Base-by-base conservation (phyloP, 2,113 vertebrate species). In the Osmerus mordax region DNA sequence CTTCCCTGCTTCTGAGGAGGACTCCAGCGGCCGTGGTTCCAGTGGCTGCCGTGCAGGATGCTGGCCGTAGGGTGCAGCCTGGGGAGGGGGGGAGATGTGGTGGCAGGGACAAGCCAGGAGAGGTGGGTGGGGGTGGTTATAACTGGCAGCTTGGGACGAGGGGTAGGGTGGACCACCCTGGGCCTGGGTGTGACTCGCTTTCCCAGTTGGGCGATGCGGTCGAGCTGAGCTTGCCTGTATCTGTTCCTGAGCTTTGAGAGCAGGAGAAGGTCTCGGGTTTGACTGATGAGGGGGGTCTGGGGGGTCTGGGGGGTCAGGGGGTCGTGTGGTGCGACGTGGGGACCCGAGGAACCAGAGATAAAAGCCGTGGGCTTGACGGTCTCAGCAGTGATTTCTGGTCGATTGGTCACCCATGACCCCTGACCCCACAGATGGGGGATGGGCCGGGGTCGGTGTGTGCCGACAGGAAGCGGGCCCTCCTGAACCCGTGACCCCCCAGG, bases 211-310 rank as follows among this genome's bases (percentile, higher is more conserved):
- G 83, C 62, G 0, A 91, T 87, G 56, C 84, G 87, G 61, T 92
- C 86, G 0, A 93, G 75, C 74, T 91, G 88, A 0, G 90, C 87
- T 86, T 92, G 92, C 83, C 89, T 87, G 77, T 91, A 92, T 89
- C 88, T 85, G 83, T 92, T 91, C 75, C 90, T 84, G 68, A 92
- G 86, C 75, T 83, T 89, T 13, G 81, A 84, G 1, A 92, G 72
- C 58, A 91, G 80, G 13, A 90, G 70, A 4, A 89, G 82, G 78
- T 93, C 87, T 74, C 83, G 83, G 54, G 73, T 76, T 74, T 47
- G 52, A 32, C 19, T 71, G 72, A 56, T 76, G 76, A 12, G 63
- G 65, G 25, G 71, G 23, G 28, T 74, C 69, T 58, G 63, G 65
- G 25, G 71, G 23, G 28, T 74, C 69, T 58, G 12, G 65, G 4